Base-by-base conservation (phyloP, 2,113 vertebrate genomes). In the Fulmarus glacialis region DNA sequence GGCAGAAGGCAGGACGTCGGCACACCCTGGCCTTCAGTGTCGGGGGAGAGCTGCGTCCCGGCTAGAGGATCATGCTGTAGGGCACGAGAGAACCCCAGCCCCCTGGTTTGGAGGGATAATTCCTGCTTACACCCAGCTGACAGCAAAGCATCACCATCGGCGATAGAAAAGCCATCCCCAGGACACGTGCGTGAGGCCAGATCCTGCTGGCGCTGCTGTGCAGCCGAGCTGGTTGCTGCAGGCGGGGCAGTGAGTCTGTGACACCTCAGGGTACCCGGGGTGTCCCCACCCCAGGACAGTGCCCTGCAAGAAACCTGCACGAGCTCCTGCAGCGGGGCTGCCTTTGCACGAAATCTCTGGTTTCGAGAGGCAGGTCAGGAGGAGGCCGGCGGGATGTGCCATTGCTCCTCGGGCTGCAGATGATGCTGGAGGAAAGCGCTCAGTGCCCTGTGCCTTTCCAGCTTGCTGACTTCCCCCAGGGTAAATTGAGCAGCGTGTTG, bases 11-110 rank as follows among this genome's bases (percentile, higher is more conserved):
- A 55, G 55, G 59, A 38, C 0, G 0, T 26, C 3, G 1, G 27
- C 11, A 11, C 32, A 24, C 10, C 47, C 42, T 40, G 75, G 56
- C 52, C 71, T 38, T 47, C 38, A 7, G 77, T 8, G 22, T 9
- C 11, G 24, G 10, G 11, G 29, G 34, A 70, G 43, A 91, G 32
- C 67, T 64, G 63, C 6, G 0, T 94, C 20, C 63, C 4, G 2
- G 34, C 23, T 50, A 59, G 24, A 55, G 71, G 18, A 50, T 32
- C 8, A 2, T 32, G 75, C 29, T 75, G 75, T 30, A 80, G 75
- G 60, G 36, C 12, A 16, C 0, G 0, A 63, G 58, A 59, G 53
- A 77, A 56, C 38, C 53, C 58, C 3, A 4, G 43, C 1, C 20
- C 27, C 5, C 43, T 64, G 34, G 17, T 60, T 72, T 60, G 20